Evolutionary conservation across 92 coral and sea anemone genomes (phyloP), one percentile per base, ranked within the genome.

Genomic region (Palythoa grandiflora): DNA sequence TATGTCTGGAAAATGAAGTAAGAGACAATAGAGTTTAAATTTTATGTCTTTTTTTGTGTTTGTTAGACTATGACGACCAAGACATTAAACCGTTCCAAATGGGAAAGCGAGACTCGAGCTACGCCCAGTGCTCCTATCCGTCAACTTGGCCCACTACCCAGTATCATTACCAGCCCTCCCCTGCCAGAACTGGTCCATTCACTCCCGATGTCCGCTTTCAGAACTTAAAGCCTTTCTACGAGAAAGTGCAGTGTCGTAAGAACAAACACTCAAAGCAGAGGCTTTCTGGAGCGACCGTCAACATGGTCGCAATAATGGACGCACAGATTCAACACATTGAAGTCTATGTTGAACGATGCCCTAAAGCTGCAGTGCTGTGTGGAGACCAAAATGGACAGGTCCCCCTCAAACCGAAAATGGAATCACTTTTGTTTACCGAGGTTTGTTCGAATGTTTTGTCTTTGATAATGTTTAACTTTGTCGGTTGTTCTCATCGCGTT

Each of bases 281-380:
- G 71, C 92, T 97, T 0, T 86, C 94, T 13, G 95, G 95, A 11
- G 99, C 96, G 9, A 88, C 91, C 2, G 92, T 97, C 2, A 94
- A 95, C 73, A 91, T 97, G 94, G 89, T 91, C 85, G 99, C 95
- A 0, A 94, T 93, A 0, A 93, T 94, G 54, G 92, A 92, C 38
- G 93, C 96, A 10, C 99, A 96, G 59, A 90, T 97, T 28, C 93
- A 93, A 28, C 96, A 92, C 44, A 91, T 97, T 7, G 97, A 97
- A 73, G 99, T 97, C 63, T 97, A 91, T 44, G 98, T 96, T 52
- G 94, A 97, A 79, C 92, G 99, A 74, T 83, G 92, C 37, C 97
- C 99, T 1, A 94, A 97, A 87, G 99, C 99, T 17, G 99, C 99
- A 2, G 96, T 92, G 15, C 94, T 97, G 20, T 97, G 96, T 77